Percentiles rank a stretch among this genome's conserved stretches.
Evolutionary conservation across 2,888 invertebrate genomes (phyloP).

Genomic region (Dorcus parallelipipedus): DNA sequence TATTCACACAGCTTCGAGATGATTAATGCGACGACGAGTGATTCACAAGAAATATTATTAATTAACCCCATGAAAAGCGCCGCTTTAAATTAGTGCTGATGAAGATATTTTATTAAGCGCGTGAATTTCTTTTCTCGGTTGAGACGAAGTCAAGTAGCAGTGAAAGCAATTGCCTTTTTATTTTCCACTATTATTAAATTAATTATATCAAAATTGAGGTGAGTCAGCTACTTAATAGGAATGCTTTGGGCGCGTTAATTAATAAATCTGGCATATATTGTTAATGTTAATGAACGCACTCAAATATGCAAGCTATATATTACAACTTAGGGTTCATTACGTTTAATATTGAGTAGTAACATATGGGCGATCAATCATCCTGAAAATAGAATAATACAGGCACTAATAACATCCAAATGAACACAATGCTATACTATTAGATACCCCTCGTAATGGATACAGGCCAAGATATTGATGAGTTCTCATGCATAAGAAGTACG

Average conservation of each 20-base stretch:
- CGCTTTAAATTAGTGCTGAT: not conserved
- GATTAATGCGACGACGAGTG: slow-evolving; percentile 13
- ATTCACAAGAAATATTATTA: slow-evolving; percentile 14
- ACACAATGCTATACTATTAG: not conserved
- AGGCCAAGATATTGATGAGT: too few relatives aligned
- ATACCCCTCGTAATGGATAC: too few relatives aligned
- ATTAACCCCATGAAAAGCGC: slow-evolving; percentile 11
- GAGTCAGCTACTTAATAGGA: too few relatives aligned
- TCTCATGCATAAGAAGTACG: too few relatives aligned
- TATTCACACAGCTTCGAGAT: not conserved
- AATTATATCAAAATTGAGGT: too few relatives aligned
- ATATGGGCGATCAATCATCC: slow-evolving; percentile 3
- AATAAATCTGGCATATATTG: not conserved
- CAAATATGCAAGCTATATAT: slow-evolving; percentile 2
- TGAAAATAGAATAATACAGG: slow-evolving; percentile 4
- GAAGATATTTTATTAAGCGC: too few relatives aligned
- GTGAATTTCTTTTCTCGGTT: too few relatives aligned
- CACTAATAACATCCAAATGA: slow-evolving; percentile 6
- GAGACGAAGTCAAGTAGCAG: too few relatives aligned
- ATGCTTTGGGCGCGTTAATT: not conserved
- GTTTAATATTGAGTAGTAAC: not conserved
- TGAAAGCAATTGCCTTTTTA: too few relatives aligned
- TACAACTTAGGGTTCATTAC: slow-evolving; percentile 1
- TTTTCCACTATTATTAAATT: too few relatives aligned
- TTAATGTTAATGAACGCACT: slow-evolving; percentile 4